These are phyloP conservation scores for Mustelus asterias DNA, from an alignment of 2,113 vertebrate genomes.

Conservation along the genomic window DNA sequence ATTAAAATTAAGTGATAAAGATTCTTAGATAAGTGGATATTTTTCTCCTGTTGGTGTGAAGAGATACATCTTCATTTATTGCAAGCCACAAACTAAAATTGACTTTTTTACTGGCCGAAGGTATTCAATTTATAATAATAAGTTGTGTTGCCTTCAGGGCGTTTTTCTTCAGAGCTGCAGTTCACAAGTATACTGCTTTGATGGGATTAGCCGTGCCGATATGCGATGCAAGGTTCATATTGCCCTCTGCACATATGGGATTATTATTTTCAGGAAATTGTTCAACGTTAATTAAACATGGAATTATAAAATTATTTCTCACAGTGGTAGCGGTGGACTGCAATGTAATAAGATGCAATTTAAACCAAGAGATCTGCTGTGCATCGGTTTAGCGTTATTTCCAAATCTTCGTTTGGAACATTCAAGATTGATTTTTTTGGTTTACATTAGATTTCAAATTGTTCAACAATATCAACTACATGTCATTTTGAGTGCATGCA, in stretches of 20 bases:
- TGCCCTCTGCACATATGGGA: not conserved
- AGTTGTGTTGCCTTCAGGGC: not conserved
- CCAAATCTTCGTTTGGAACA: not conserved
- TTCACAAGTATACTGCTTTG: not conserved
- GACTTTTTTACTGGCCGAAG: not conserved
- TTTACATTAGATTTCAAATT: not conserved
- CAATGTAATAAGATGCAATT: not conserved
- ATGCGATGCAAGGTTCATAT: not conserved
- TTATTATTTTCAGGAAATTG: not conserved
- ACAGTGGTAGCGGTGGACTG: not conserved
- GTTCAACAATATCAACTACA: not conserved
- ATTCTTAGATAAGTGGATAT: not conserved
- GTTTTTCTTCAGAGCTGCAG: not conserved
- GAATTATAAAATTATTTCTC: not conserved
- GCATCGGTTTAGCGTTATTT: not conserved
- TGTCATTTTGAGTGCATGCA: not conserved
- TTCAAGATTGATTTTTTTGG: not conserved
- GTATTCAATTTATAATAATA: conserved; percentile 9
- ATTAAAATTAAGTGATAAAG: not conserved
- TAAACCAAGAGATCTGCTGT: not conserved
- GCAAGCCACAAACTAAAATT: conserved; percentile 19
- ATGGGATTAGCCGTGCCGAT: not conserved
- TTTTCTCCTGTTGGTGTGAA: not conserved
- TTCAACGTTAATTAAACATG: not conserved
- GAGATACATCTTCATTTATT: not conserved